Conservation (phyloP, 2,888 invertebrate species). For the Mayetiola destructor region DNA sequence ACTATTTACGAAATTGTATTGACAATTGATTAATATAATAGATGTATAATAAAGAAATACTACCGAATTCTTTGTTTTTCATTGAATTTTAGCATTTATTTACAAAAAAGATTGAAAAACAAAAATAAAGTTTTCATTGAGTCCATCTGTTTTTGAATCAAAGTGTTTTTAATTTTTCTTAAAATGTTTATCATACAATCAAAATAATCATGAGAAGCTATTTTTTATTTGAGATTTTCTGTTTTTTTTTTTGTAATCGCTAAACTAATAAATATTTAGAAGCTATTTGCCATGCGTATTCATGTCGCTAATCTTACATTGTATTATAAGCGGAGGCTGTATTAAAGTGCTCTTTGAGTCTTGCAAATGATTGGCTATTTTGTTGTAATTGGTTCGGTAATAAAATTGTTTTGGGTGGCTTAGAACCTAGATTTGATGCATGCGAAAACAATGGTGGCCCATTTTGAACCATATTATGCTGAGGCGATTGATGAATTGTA, state of each 20-base stretch:
- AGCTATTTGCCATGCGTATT: no score
- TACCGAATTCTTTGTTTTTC: no score
- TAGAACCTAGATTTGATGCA: constrained; percentile 2
- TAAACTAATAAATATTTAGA: neutral
- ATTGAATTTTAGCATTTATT: no score
- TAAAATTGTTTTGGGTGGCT: constrained; percentile 7
- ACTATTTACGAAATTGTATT: no score
- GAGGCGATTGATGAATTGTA: constrained; percentile 4
- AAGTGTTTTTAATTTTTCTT: neutral
- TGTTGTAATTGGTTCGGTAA: constrained; percentile 3
- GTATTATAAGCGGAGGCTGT: constrained; percentile 6
- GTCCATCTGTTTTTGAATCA: neutral
- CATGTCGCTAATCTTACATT: neutral
- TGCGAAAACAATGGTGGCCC: neutral
- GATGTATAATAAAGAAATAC: no score
- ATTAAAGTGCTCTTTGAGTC: constrained; percentile 12
- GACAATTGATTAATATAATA: no score
- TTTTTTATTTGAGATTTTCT: neutral
- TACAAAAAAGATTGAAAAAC: no score
- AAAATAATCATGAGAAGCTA: neutral
- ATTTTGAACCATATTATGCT: neutral
- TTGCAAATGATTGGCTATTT: constrained; percentile 10
- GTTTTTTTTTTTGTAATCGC: neutral
- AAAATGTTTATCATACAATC: neutral
- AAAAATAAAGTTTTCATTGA: no score